Percentiles rank a stretch among this genome's conserved stretches.
These are phyloP conservation scores for Menidia menidia DNA, from an alignment of 2,797 vertebrate species.

Conservation along the genomic window DNA sequence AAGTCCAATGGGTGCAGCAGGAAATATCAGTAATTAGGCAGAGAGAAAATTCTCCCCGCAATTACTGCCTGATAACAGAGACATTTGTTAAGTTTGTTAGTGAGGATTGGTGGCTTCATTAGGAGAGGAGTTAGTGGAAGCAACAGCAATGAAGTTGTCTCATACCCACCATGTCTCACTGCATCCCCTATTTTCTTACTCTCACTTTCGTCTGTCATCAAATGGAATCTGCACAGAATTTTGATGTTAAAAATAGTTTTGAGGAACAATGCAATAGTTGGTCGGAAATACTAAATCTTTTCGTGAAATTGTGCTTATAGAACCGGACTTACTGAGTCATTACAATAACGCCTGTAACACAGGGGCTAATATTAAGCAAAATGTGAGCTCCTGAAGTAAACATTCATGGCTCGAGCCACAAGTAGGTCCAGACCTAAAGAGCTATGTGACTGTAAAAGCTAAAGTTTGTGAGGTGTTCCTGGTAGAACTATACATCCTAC, in stretches of 20 bases:
- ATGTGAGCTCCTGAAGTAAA: neutral
- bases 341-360: too few species aligned
- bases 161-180: conserved; percentile 43
- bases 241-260: neutral
- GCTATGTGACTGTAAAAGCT: neutral
- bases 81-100: conserved; percentile 77
- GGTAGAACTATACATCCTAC: too few species aligned
- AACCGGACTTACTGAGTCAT: too few species aligned
- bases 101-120: conserved; percentile 61
- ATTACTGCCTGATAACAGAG: conserved; percentile 71
- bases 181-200: conserved; percentile 13
- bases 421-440: neutral
- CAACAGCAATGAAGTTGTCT: conserved; percentile 53
- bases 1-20: conserved; percentile 59
- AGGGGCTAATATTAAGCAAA: too few species aligned
- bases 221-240: conserved; percentile 6
- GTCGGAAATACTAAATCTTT: neutral
- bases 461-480: neutral
- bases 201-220: conserved; percentile 23
- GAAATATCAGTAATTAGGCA: conserved; percentile 76
- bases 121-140: conserved; percentile 42
- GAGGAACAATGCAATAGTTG: neutral
- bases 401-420: neutral
- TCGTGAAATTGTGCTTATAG: neutral
- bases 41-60: conserved; percentile 62